A percentile compares a stretch with the other conserved stretches of the same genome.
Conservation (phyloP, 2,888 invertebrate species). For the Leptopilina myrica region DNA sequence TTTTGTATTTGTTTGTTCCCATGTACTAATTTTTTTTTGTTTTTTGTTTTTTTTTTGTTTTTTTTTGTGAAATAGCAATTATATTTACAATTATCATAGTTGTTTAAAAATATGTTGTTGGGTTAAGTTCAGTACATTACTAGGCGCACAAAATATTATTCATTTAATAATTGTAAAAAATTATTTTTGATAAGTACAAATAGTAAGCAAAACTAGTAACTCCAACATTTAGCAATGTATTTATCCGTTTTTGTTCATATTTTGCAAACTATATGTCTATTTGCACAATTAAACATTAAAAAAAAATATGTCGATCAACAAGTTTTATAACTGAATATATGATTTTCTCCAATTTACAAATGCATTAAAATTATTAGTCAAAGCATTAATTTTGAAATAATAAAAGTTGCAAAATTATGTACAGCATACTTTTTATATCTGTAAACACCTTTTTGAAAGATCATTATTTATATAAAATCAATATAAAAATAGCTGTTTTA, state of each 20-base stretch:
- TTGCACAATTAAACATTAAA: conserved; percentile 1
- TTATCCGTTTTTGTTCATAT: conserved; percentile 15
- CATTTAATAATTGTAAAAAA: conserved; percentile 8
- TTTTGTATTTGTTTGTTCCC: conserved; percentile 1
- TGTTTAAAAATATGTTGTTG: background rate
- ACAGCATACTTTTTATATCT: conserved; percentile 19
- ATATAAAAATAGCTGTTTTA: conserved; percentile 25
- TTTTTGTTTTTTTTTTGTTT: background rate
- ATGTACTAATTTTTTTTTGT: background rate
- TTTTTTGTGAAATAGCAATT: background rate
- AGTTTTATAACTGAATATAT: background rate
- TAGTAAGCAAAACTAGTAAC: background rate
- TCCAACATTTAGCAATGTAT: background rate
- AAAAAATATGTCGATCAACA: conserved; percentile 9
- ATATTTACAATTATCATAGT: background rate
- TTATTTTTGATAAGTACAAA: background rate
- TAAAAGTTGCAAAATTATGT: conserved; percentile 21
- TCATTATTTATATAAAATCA: background rate
- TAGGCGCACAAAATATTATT: conserved; percentile 7
- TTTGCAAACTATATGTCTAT: conserved; percentile 18
- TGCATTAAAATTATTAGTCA: background rate
- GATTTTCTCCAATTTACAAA: conserved; percentile 13
- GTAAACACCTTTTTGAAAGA: conserved; percentile 6
- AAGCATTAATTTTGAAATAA: conserved; percentile 9
- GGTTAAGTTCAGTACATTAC: background rate